Conservation (phyloP, 1,140 invertebrate species). For the Bombus superbus region DNA sequence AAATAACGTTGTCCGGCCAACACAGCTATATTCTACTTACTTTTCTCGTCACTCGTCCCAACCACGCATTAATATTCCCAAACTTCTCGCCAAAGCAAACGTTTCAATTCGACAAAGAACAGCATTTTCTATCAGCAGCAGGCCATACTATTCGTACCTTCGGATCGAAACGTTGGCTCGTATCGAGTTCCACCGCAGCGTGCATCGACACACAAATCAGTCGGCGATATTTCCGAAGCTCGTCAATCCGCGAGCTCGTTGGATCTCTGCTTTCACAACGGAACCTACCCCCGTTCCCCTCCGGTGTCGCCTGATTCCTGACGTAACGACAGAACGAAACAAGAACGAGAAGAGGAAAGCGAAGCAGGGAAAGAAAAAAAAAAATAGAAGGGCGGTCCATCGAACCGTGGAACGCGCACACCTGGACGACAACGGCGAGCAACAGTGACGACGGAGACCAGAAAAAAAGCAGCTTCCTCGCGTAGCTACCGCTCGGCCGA, state of each 20-base stretch:
- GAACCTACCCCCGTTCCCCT: background rate
- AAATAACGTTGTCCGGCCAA: background rate
- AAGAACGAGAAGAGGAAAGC: background rate
- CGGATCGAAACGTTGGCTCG: background rate
- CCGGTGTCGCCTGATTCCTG: background rate
- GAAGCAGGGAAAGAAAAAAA: background rate
- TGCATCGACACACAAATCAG: slow-evolving; percentile 7
- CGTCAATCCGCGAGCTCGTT: slow-evolving; percentile 36
- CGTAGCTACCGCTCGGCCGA: slow-evolving; percentile 39
- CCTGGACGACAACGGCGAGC: slow-evolving; percentile 29
- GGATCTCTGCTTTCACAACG: slow-evolving; percentile 49
- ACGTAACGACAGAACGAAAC: slow-evolving; percentile 30
- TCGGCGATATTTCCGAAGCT: slow-evolving; percentile 46
- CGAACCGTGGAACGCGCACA: slow-evolving; percentile 48
- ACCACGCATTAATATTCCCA: no score
- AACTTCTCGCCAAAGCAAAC: background rate
- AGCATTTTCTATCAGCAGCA: background rate
- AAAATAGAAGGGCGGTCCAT: slow-evolving; percentile 34
- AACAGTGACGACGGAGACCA: slow-evolving; percentile 34
- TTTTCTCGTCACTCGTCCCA: no score
- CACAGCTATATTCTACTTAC: background rate
- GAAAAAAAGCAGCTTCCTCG: slow-evolving; percentile 49
- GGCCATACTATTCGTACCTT: background rate
- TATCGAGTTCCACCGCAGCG: background rate
- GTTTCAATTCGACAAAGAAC: background rate